Conservation (phyloP, 1,140 invertebrate genomes). For the Geopemphigus sp. region DNA sequence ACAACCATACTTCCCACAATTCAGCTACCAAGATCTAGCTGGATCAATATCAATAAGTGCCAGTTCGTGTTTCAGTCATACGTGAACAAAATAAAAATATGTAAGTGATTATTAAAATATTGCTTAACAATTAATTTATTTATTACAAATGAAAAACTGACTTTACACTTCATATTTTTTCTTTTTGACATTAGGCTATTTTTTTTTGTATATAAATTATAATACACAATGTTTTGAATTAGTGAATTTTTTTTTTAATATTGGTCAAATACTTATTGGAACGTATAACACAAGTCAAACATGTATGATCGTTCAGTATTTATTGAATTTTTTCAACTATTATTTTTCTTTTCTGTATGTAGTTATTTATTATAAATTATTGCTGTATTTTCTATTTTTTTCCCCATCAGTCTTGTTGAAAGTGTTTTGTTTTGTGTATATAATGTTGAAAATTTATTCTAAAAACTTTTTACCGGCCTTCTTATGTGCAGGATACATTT, state of each 20-base stretch:
- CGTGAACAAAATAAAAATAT: constrained; percentile 47
- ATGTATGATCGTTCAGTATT: constrained; percentile 45
- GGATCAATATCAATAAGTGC: constrained; percentile 49
- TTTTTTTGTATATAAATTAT: constrained; percentile 42
- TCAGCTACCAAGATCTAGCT: constrained; percentile 67
- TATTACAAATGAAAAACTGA: constrained; percentile 44
- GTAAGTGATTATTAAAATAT: constrained; percentile 48
- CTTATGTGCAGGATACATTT: constrained; percentile 43
- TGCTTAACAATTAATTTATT: constrained; percentile 45
- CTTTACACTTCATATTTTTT: constrained; percentile 35
- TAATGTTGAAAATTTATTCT: constrained; percentile 48
- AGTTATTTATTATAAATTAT: constrained; percentile 46
- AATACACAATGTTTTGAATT: constrained; percentile 46
- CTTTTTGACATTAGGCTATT: constrained; percentile 46
- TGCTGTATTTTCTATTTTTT: constrained; percentile 42
- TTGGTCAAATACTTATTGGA: constrained; percentile 49
- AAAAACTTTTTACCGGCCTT: constrained; percentile 40
- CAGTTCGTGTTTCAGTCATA: constrained; percentile 49
- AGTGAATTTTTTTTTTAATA: constrained; percentile 47
- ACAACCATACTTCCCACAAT: constrained; percentile 70
- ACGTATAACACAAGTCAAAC: constrained; percentile 30
- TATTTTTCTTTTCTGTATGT: constrained; percentile 31
- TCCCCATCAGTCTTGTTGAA: constrained; percentile 34
- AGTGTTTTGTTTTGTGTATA: constrained; percentile 45
- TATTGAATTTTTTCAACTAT: constrained; percentile 39